Percentiles rank a stretch among this genome's conserved stretches.
Evolutionary conservation across 2,797 vertebrate species (phyloP).

Genomic region (Scomberomorus guttatus): DNA sequence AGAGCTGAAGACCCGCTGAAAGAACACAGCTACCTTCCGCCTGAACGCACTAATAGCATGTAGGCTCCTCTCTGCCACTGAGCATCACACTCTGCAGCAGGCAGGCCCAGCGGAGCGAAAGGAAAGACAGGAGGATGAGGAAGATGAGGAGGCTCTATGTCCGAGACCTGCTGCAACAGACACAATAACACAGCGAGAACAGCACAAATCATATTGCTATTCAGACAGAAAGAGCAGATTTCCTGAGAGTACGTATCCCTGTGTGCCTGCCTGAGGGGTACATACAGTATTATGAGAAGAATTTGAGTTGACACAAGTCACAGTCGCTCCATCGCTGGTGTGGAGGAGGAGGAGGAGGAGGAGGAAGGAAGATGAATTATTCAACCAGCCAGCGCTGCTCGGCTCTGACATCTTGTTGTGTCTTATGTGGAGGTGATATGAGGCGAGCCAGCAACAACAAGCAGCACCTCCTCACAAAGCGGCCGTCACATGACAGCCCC

Average conservation of each 20-base stretch:
- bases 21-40: conserved; percentile 60
- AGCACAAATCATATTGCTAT: conserved; percentile 68
- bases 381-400: conserved; percentile 73
- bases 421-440: conserved; percentile 73
- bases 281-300: conserved; percentile 79
- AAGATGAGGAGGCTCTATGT: conserved; percentile 60
- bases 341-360: conserved; percentile 52
- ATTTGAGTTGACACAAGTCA: conserved; percentile 84
- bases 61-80: conserved; percentile 55
- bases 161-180: conserved; percentile 69
- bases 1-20: conserved; percentile 48
- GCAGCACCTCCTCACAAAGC: conserved; percentile 70
- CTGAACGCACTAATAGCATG: conserved; percentile 64
- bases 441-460: conserved; percentile 67
- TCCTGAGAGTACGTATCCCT: conserved; percentile 54
- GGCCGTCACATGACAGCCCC: conserved; percentile 73
- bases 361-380: conserved; percentile 78
- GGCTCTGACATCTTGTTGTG: conserved; percentile 77
- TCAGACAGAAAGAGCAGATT: conserved; percentile 70
- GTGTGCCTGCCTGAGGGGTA: conserved; percentile 77
- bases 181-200: conserved; percentile 59
- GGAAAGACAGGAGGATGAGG: conserved; percentile 49
- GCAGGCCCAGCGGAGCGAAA: conserved; percentile 57
- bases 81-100: conserved; percentile 67
- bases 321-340: conserved; percentile 76